Evolutionary conservation across 2,113 vertebrate genomes (phyloP).

Genomic region (Neogobius melanostomus): DNA sequence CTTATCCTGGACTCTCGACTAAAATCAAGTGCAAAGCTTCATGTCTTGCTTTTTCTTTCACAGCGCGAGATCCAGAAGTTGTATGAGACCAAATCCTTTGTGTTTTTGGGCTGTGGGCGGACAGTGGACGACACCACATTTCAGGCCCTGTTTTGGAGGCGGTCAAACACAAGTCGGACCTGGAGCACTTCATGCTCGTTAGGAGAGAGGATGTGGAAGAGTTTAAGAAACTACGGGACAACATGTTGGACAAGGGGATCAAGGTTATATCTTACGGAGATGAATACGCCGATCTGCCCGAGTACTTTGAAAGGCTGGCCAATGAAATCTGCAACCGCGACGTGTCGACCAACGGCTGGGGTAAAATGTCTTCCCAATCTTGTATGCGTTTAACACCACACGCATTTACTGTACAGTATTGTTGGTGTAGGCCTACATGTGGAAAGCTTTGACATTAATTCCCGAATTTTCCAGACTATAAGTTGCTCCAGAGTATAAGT

Average conservation of each 20-base stretch:
- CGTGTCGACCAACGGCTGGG: conserved; percentile 65
- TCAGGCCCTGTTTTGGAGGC: conserved; percentile 96
- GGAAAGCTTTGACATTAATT: no score
- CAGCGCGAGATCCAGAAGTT: conserved; percentile 97
- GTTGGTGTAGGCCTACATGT: no score
- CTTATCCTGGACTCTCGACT: not conserved
- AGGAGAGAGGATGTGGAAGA: conserved; percentile 90
- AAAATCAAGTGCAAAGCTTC: not conserved
- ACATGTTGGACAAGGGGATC: conserved; percentile 97
- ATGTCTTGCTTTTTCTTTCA: not conserved
- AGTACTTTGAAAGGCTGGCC: conserved; percentile 89
- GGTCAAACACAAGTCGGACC: conserved; percentile 93
- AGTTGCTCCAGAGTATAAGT: no score
- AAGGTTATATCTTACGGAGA: conserved; percentile 95
- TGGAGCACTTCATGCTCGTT: conserved; percentile 97
- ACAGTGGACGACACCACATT: conserved; percentile 97
- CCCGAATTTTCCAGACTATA: no score
- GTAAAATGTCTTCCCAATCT: conserved; percentile 36
- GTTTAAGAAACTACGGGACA: conserved; percentile 94
- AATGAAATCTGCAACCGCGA: conserved; percentile 85
- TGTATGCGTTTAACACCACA: no score
- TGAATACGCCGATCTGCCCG: conserved; percentile 87
- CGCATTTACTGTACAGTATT: no score
- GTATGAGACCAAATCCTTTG: conserved; percentile 94
- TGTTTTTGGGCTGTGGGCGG: conserved; percentile 94